These are phyloP conservation scores for Lampris incognitus DNA, from an alignment of 2,113 vertebrate species.

Conservation along the genomic window DNA sequence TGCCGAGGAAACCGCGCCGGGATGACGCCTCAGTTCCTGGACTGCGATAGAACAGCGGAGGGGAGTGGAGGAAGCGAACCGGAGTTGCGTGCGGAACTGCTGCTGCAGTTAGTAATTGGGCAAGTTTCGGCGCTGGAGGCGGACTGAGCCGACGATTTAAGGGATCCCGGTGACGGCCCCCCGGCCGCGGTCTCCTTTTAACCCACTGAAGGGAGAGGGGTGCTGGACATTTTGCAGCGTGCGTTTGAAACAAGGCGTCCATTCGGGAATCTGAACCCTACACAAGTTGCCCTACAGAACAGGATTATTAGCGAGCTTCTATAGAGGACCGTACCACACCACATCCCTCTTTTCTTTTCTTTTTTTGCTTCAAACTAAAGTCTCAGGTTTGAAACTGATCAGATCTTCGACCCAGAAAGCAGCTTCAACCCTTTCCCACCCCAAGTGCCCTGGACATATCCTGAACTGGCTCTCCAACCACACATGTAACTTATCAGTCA, in stretches of 20 bases:
- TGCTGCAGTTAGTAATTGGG: conserved; percentile 40
- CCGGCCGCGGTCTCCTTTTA: too few species aligned
- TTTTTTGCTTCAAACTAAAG: conserved; percentile 43
- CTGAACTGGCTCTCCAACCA: conserved; percentile 46
- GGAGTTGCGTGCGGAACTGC: conserved; percentile 50
- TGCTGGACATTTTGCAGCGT: conserved; percentile 50
- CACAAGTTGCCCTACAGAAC: conserved; percentile 41
- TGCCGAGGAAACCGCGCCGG: conserved; percentile 67
- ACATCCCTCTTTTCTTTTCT: too few species aligned
- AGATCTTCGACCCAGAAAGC: conserved; percentile 54
- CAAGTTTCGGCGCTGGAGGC: conserved; percentile 58
- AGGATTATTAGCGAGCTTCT: conserved; percentile 29
- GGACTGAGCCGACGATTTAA: conserved; percentile 68
- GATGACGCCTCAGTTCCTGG: conserved; percentile 60
- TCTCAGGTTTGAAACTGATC: conserved; percentile 74
- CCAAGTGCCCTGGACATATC: conserved; percentile 63
- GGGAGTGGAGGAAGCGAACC: conserved; percentile 58
- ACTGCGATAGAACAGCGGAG: conserved; percentile 68
- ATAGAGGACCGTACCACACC: conserved; percentile 35
- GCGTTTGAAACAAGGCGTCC: conserved; percentile 39
- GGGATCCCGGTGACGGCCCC: conserved; percentile 15
- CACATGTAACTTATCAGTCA: conserved; percentile 64
- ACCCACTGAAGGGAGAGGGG: conserved; percentile 15
- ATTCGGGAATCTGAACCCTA: neutral
- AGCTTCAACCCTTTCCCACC: conserved; percentile 56